Evolutionary conservation across 2,113 vertebrate species (phyloP), one percentile per base, ranked within the genome.

Genomic region (Psettodes erumei): DNA sequence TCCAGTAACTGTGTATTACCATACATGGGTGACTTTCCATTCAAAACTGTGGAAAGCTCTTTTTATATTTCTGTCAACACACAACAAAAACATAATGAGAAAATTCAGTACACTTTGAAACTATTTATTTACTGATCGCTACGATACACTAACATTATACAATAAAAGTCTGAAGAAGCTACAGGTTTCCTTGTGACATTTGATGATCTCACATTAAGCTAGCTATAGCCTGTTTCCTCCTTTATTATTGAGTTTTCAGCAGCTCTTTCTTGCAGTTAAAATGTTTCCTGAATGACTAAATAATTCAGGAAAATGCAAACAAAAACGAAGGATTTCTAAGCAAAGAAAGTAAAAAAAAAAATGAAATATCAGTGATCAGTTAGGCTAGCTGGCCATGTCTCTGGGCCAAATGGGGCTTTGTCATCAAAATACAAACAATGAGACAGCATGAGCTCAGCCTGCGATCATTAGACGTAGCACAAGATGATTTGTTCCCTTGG

Each of bases 351-450:
- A 3, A 43, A 6, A 6, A 5, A 7, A 2, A 23, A 53, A 2
- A 8, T n/a, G n/a, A 32, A 53, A 32, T 12, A 42, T 59, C 8
- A 45, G 6, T n/a, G 27, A 30, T 19, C 3, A 76, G 8, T 37
- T 21, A 54, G 35, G 9, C 28, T 37, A 64, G 64, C 23, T 12
- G 4, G 13, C 16, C 18, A 30, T 25, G 37, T 27, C 21, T 56
- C 16, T 30, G 15, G 37, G 30, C 18, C 55, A 60, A 43, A 43
- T 19, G 0, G n/a, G 54, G 21, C n/a, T 54, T 55, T 51, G 45
- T 48, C 50, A 42, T 51, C 5, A 50, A 65, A 64, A 55, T 38
- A 23, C 19, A 63, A 69, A 69, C 33, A 37, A 50, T 35, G 8
- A 37, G 16, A 47, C 21, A 55, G 9, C 16, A 16, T 10, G 2